Percentiles rank a stretch among this genome's conserved stretches.
These are phyloP conservation scores for Eucera pruinosa DNA, from an alignment of 2,888 invertebrate genomes.

Conservation along the genomic window DNA sequence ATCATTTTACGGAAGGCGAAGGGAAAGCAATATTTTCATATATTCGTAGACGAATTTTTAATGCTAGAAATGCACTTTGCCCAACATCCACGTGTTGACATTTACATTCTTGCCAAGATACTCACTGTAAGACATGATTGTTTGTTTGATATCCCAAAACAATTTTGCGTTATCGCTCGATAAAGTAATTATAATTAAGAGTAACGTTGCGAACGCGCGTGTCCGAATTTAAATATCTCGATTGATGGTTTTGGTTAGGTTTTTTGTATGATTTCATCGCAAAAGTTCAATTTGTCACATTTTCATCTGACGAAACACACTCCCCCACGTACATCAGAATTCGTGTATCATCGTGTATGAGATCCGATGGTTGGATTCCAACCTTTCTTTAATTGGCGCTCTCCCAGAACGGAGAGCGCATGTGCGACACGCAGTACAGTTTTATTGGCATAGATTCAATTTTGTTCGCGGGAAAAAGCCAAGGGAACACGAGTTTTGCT, in stretches of 20 bases:
- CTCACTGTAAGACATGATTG: conserved; percentile 40
- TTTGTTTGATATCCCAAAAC: background rate
- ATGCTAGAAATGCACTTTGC: background rate
- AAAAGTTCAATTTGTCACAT: conserved; percentile 15
- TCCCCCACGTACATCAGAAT: background rate
- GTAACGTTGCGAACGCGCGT: background rate
- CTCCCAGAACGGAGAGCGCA: conserved; percentile 7
- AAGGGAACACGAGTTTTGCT: background rate
- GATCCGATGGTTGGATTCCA: too few relatives aligned
- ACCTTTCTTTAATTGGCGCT: conserved; percentile 25
- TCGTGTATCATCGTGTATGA: too few relatives aligned
- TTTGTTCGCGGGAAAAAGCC: background rate
- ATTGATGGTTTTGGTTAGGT: conserved; percentile 11
- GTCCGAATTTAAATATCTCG: background rate
- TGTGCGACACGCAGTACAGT: background rate
- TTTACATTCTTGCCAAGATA: conserved; percentile 5
- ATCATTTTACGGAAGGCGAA: background rate
- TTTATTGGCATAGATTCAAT: conserved; percentile 8
- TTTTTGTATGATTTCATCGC: conserved; percentile 13
- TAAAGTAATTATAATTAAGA: background rate
- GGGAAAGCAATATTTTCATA: background rate
- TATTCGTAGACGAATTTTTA: too few relatives aligned
- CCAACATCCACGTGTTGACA: background rate
- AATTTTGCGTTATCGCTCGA: conserved; percentile 5
- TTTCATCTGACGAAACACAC: background rate